Conservation (phyloP, 2,113 vertebrate genomes). For the Edolisoma coerulescens region DNA sequence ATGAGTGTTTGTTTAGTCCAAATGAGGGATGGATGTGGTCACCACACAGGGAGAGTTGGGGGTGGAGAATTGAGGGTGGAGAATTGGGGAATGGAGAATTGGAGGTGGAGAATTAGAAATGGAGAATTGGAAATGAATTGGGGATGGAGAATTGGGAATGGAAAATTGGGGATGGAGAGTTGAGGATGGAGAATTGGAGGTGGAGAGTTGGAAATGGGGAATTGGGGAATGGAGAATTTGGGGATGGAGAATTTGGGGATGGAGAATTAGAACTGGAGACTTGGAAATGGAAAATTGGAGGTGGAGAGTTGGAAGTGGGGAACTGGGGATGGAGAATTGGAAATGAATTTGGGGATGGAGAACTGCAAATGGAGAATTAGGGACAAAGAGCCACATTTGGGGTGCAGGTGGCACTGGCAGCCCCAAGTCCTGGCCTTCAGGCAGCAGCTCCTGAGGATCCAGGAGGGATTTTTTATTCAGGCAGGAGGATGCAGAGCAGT, state of each 20-base stretch:
- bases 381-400: neutral
- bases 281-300: neutral
- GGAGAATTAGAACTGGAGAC: neutral
- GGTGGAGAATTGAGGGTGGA: neutral
- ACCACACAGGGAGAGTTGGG: neutral
- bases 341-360: neutral
- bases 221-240: accelerated
- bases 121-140: neutral
- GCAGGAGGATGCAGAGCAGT: neutral
- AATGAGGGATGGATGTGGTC: neutral
- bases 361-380: neutral
- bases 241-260: neutral
- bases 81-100: neutral
- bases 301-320: neutral
- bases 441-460: neutral
- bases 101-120: accelerated
- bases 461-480: neutral
- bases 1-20: neutral
- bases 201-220: neutral
- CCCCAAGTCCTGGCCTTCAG: neutral
- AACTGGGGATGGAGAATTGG: neutral
- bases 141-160: neutral
- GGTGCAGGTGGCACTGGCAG: neutral
- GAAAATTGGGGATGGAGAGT: too few relatives aligned
- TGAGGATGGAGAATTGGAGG: accelerated